Evolutionary conservation across 2,888 invertebrate species (phyloP), one percentile per base, ranked within the genome.

Genomic region (Orchesella flavescens): DNA sequence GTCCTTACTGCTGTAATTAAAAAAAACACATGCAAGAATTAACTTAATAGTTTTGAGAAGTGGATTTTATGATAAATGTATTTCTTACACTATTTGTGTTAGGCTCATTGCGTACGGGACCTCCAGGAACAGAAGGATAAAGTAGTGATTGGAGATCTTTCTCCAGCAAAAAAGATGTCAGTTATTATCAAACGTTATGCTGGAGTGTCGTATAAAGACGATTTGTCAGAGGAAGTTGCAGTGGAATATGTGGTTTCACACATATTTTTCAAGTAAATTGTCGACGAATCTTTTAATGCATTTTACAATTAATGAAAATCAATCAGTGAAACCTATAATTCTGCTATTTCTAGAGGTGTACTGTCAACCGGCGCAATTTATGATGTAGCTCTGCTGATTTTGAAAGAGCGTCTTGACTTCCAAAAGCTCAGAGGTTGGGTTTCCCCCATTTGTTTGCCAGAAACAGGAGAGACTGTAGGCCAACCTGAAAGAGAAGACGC

Each of bases 1-100:
- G 34, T 76, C 17, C 34, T 76, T 2, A 76, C 76, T 23, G 66
- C 76, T 4, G 76, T 75, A 75, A 59, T 44, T 44, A 9, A 44
- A 44, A 12, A 44, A 44, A 9, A 44, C 7, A 44, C 12, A 44
- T 44, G 44, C 44, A 44, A 9, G 12, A 44, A 44, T 44, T 12
- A 44, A 7, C 12, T 12, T 44, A 12, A 44, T 44, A 12, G 12
- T 44, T 3, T 10, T 49, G 5, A 49, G 10, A 10, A 15, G n/a
- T 10, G 12, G 3, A 49, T 49, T 49, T 3, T 15, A 49, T 15
- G 49, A 3, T 15, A 1, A 10, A 7, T n/a, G 15, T 49, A 49
- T n/a, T 49, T 49, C 12, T 49, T 49, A 49, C 34, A 34, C 34
- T 7, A 49, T n/a, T n/a, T n/a, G n/a, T 7, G 3, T n/a, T n/a